Evolutionary conservation across 2,888 invertebrate species (phyloP).

Genomic region (Yponomeuta cagnagella): DNA sequence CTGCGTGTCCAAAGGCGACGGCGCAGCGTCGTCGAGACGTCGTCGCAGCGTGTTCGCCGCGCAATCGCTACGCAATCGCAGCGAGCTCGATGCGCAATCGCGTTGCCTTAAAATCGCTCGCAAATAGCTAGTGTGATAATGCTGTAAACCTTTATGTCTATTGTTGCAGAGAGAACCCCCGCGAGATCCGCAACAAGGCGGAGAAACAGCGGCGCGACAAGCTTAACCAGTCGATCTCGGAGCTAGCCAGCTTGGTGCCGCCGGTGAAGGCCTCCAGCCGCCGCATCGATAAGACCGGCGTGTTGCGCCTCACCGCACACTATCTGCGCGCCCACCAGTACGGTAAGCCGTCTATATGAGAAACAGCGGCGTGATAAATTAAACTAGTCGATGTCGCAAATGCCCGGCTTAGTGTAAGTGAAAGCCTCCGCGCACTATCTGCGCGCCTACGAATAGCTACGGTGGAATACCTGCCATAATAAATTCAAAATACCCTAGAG

Average conservation of each 20-base stretch:
- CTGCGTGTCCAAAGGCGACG: no score
- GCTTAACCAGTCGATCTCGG: constrained; percentile 87
- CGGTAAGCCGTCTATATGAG: constrained; percentile 38
- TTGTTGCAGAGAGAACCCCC: constrained; percentile 50
- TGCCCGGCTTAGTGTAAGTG: no score
- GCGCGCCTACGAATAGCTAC: constrained; percentile 73
- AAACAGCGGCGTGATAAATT: no score
- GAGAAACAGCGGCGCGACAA: constrained; percentile 94
- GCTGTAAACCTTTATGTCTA: background rate
- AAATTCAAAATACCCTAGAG: no score
- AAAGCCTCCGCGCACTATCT: constrained; percentile 80
- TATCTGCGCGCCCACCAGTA: constrained; percentile 84
- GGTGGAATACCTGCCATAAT: no score
- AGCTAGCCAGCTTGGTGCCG: constrained; percentile 87
- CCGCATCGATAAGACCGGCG: constrained; percentile 92
- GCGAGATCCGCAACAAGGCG: constrained; percentile 88
- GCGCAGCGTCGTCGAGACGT: no score
- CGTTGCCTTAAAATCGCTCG: no score
- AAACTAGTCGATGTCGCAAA: no score
- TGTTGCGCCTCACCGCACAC: constrained; percentile 89
- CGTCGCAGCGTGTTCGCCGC: no score
- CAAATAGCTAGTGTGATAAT: no score
- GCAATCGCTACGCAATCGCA: no score
- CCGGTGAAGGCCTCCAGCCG: constrained; percentile 85
- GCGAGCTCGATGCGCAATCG: no score